phyloP scores from a whole-genome alignment of 2,888 invertebrate genomes.

The Chrysodeixis includens region DNA sequence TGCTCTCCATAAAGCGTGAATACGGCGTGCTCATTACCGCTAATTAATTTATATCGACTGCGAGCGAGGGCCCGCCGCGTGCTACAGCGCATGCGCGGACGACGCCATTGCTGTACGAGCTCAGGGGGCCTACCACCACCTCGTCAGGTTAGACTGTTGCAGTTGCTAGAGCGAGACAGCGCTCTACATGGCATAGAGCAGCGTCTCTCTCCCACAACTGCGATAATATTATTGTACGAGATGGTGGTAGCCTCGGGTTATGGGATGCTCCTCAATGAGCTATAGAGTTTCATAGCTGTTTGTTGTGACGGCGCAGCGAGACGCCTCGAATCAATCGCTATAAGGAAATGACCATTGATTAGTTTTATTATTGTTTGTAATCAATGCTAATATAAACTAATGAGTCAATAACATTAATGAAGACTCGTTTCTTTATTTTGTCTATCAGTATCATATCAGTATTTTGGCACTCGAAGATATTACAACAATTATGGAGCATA shows the following conservation, averaged over 20 bases:
- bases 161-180: too few species aligned
- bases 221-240: too few species aligned
- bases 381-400: background rate
- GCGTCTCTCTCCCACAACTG: too few species aligned
- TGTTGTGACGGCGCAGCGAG: background rate
- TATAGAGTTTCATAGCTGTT: conserved; percentile 1
- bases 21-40: conserved; percentile 48
- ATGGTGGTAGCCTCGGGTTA: background rate
- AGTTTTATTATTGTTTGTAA: background rate
- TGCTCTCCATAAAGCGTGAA: conserved; percentile 49
- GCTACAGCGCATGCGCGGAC: conserved; percentile 48
- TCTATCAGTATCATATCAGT: too few species aligned
- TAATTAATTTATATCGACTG: conserved; percentile 57
- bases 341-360: background rate
- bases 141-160: too few species aligned
- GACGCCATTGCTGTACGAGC: background rate
- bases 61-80: background rate
- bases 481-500: too few species aligned
- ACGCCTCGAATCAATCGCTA: background rate
- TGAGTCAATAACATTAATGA: background rate
- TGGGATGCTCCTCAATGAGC: background rate
- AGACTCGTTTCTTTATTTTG: too few species aligned
- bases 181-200: too few species aligned
- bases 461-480: too few species aligned
- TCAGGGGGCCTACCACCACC: too few species aligned